Base-by-base conservation (phyloP, 2,113 vertebrate genomes). In the Drymodes brunneopygia region DNA sequence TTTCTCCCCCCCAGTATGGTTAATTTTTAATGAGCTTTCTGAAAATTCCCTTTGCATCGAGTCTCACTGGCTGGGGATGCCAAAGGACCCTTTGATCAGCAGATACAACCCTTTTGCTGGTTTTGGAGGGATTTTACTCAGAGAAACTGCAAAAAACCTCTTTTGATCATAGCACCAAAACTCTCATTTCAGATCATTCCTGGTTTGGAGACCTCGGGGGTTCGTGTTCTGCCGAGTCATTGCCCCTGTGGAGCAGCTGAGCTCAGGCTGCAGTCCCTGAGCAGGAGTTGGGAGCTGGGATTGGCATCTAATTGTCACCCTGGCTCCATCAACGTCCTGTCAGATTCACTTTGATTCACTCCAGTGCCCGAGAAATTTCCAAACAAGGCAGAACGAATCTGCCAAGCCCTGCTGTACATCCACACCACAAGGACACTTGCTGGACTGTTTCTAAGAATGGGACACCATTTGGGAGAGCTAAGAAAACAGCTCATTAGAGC, bases 401-500 rank as follows among this genome's bases (percentile, higher is more conserved):
- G 71, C 86, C 83, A 80, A 86, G 35, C 33, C 67, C 82, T 62
- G 70, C 88, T 35, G 51, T 14, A 82, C 10, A 1, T 56, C 78
- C 61, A 84, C 47, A 40, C 71, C 86, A 61, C 90, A 48, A 53
- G 65, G 58, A 85, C 53, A 28, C 54, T 85, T 31, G 48, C 85
- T 36, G 81, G 78, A 44, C 78, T 62, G 71, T 36, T 54, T 86
- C 61, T 66, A 73, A 91, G 90, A 93, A 79, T 2, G 28, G 81
- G 87, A 90, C 45, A 42, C 31, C 45, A 24, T 77, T 88, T 64
- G 64, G 56, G 72, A 84, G 78, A 86, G 75, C 88, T 27, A 88
- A 90, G 74, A 86, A 88, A 93, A 90, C 79, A 95, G 48, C 88
- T 90, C 88, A 77, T 93, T 94, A 87, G 42, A 80, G 73, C 69